Evolutionary conservation across 2,888 invertebrate genomes (phyloP), one percentile per base, ranked within the genome.

Genomic region (Dendrolimus houi): DNA sequence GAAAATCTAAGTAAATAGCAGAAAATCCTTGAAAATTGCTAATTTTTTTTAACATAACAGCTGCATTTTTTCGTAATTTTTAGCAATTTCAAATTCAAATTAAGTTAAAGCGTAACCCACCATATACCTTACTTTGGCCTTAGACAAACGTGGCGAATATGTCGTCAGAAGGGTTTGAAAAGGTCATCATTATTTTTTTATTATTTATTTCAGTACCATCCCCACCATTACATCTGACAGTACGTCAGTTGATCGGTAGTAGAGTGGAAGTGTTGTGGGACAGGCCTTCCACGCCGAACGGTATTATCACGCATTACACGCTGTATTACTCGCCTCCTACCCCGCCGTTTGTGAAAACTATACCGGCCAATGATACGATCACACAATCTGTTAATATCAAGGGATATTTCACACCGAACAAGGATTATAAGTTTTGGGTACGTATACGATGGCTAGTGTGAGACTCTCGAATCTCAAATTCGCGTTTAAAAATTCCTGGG

Each of bases 361-460:
- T 91, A 7, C 78, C 78, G 0, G 89, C 91, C 0, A 85, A 88
- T 42, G 64, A 67, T 1, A 72, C 69, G 8, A 72, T 66, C 8
- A 69, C 80, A 1, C 60, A 77, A 54, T 71, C 79, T 0, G 92
- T 94, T 60, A 85, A 91, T 53, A 83, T 93, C 12, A 91, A 92
- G 0, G 91, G 93, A 52, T 76, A 90, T 60, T 86, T 94, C 63
- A 86, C 90, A 52, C 92, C 92, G 6, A 83, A 79, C 10, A 75
- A 88, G 12, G 93, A 92, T 61, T 96, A 96, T 77, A 93, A 93
- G 0, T 95, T 96, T 83, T 95, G 94, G 94, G 95, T 95, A 70
- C 87, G 92, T 76, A 8, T 54, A 9, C 6, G 29, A 29, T 29
- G 29, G 29, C 29, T 29, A 29, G 29, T 29, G 29, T 29, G 29